Evolutionary conservation across 2,797 vertebrate species (phyloP), one percentile per base, ranked within the genome.

Genomic region (Urocyon cinereoargenteus): DNA sequence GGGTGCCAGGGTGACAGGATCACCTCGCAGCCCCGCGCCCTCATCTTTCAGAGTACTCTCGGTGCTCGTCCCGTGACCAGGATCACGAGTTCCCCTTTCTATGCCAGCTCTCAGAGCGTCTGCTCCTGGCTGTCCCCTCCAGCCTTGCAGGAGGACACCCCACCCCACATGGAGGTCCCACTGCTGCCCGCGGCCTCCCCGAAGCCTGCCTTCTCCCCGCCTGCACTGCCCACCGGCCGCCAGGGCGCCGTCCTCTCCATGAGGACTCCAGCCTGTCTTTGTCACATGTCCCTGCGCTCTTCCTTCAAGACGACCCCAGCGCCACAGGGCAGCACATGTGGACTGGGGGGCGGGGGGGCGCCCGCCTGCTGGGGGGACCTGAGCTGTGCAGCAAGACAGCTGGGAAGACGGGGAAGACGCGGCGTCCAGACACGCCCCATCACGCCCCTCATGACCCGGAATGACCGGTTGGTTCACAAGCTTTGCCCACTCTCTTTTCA

Each of bases 391-490:
- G 24, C 0, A 19, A 12, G 31, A 10, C 11, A 10, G 12, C 28
- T 19, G 4, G 7, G 11, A 4, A 22, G 7, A 19, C 26, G 2
- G 18, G 53, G 24, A n/a, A 6, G 5, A 79, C 26, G 6, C 13
- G 0, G 11, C 7, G 0, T 11, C 31, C 26, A 31, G 31, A 21
- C 1, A 3, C 21, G 57, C 26, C 10, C 0, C 31, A 5, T 7
- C 64, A 4, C 14, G 53, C 31, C 5, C 77, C 15, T 2, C 13
- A 4, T 0, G 28, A 61, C 0, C 0, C 45, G 7, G 12, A 40
- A 15, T 1, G 0, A 8, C 36, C 5, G 5, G 36, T 0, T 15
- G 5, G 36, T 0, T 15, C 9, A 55, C 51, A 10, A 10, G 9
- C 36, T 15, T 15, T 14, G n/a, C 16, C 55, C 57, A 15, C 55